phyloP scores from a whole-genome alignment of 2,888 invertebrate genomes.

The Caradrina clavipalpis region DNA sequence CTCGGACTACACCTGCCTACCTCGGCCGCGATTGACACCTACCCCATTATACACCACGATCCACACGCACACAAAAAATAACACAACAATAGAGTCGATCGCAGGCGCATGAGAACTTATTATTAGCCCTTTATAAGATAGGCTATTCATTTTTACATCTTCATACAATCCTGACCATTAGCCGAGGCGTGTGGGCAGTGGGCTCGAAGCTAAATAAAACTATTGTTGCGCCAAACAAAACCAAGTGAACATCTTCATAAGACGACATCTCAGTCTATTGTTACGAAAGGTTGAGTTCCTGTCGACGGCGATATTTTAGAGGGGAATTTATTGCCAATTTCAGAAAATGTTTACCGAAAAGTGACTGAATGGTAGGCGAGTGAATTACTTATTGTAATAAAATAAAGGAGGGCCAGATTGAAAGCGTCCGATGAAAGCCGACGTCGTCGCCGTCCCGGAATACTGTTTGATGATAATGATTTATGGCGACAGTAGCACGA shows the following conservation, averaged over 20 bases:
- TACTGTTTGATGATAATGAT: conserved; percentile 89
- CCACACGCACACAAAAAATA: conserved; percentile 82
- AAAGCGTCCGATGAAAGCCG: conserved; percentile 88
- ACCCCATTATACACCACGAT: conserved; percentile 84
- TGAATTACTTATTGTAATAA: conserved; percentile 90
- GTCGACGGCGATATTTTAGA: conserved; percentile 83
- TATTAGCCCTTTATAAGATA: conserved; percentile 87
- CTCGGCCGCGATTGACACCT: conserved; percentile 87
- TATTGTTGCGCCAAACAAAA: conserved; percentile 89
- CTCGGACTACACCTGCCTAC: conserved; percentile 82
- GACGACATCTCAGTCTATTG: conserved; percentile 84
- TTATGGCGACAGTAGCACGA: conserved; percentile 87
- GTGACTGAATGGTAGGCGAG: conserved; percentile 87
- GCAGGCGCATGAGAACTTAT: conserved; percentile 89
- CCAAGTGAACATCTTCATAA: conserved; percentile 90
- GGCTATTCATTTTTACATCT: conserved; percentile 89
- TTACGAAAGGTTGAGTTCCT: conserved; percentile 78
- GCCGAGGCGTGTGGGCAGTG: conserved; percentile 90
- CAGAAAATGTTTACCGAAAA: conserved; percentile 88
- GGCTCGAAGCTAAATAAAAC: conserved; percentile 89
- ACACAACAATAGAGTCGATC: conserved; percentile 85
- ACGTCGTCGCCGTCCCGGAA: conserved; percentile 78
- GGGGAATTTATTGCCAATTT: conserved; percentile 89
- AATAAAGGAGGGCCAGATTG: conserved; percentile 89
- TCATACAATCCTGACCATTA: conserved; percentile 89